These are phyloP conservation scores for Asteroscopus sphinx DNA, from an alignment of 2,888 invertebrate species.

Conservation along the genomic window DNA sequence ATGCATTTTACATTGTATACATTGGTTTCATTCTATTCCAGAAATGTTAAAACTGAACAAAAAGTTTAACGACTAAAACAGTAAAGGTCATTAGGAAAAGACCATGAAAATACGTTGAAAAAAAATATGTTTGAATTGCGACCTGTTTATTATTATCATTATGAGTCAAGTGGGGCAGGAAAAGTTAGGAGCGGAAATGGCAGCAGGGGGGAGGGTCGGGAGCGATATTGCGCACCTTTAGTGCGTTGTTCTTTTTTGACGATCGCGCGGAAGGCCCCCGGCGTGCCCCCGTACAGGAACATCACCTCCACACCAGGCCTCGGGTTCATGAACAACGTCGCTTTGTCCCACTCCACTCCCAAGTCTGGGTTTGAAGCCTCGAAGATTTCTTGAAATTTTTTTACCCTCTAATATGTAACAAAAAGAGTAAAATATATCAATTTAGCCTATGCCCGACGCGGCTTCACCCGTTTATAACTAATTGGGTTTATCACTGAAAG, in stretches of 20 bases:
- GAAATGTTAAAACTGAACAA: constrained; percentile 9
- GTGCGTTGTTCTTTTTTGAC: constrained; percentile 72
- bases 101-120: constrained; percentile 68
- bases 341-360: constrained; percentile 73
- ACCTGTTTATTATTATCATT: constrained; percentile 86
- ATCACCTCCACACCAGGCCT: constrained; percentile 74
- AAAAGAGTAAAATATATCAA: not conserved
- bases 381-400: constrained; percentile 67
- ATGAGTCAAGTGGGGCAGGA: constrained; percentile 78
- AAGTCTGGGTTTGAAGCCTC: constrained; percentile 66
- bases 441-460: too few species aligned
- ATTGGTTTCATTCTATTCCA: not conserved
- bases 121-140: constrained; percentile 78
- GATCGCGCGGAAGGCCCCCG: constrained; percentile 76
- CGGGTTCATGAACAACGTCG: constrained; percentile 77
- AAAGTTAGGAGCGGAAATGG: constrained; percentile 86
- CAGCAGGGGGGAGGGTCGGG: constrained; percentile 65
- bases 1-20: not conserved
- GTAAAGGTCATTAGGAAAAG: constrained; percentile 78
- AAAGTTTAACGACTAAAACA: constrained; percentile 66
- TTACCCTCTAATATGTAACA: constrained; percentile 66
- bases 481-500: too few species aligned
- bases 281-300: constrained; percentile 70
- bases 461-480: too few species aligned
- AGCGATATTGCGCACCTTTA: constrained; percentile 74